Conservation (phyloP, 2,113 vertebrate genomes). For the Onychostoma macrolepis region DNA sequence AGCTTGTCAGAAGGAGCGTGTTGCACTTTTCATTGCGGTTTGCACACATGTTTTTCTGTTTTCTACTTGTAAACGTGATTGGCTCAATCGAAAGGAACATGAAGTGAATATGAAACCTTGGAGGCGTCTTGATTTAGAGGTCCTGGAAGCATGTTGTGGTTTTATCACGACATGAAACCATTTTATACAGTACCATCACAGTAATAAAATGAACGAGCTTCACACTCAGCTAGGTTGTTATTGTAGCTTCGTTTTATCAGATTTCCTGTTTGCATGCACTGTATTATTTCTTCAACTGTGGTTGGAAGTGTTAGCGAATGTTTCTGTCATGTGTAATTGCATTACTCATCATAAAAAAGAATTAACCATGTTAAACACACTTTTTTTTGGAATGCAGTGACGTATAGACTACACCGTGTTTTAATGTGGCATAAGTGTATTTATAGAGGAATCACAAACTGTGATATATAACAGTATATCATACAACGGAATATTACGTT, state of each 20-base stretch:
- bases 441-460: background rate
- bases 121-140: constrained; percentile 40
- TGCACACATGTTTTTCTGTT: constrained; percentile 62
- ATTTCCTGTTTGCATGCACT: background rate
- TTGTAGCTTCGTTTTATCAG: background rate
- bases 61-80: constrained; percentile 54
- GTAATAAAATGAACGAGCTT: constrained; percentile 16
- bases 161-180: background rate
- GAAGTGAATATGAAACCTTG: constrained; percentile 32
- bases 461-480: background rate
- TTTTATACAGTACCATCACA: constrained; percentile 17
- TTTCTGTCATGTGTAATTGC: background rate
- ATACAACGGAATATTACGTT: background rate
- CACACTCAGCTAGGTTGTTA: constrained; percentile 32
- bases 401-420: background rate
- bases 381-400: background rate
- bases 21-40: constrained; percentile 32
- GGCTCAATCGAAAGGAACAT: constrained; percentile 32
- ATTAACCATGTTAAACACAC: background rate
- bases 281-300: background rate
- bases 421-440: background rate
- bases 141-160: constrained; percentile 23
- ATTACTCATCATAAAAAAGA: background rate
- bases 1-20: constrained; percentile 34
- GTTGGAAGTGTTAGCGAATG: background rate